Evolutionary conservation across 1,140 invertebrate genomes (phyloP), one percentile per base, ranked within the genome.

Genomic region (Pollicipes pollicipes): DNA sequence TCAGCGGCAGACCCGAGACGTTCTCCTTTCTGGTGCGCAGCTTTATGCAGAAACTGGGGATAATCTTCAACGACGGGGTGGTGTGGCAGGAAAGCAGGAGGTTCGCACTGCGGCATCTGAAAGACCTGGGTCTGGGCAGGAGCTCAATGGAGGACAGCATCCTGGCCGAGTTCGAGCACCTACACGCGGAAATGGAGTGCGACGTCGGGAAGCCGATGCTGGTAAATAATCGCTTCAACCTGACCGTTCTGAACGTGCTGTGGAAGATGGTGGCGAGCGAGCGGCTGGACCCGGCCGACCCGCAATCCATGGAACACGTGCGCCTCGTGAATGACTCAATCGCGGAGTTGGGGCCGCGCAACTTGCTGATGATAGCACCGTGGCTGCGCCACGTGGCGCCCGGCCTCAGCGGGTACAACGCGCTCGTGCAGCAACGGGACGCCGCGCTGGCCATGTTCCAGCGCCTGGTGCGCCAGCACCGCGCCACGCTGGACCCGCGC

Each of bases 121-220:
- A 84, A 31, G 80, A 85, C 29, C 81, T 90, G 16, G 90, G 91
- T 27, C 88, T 90, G 72, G 90, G 90, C 0, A 86, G 87, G 76
- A 82, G 79, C 0, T 78, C 81, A 63, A 90, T 92, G 86, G 86
- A 88, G 74, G 81, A 84, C 10, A 83, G 87, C 69, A 88, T 93
- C 24, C 81, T 84, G 70, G 82, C 84, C 0, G 88, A 92, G 77
- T 27, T 66, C 8, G 28, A 30, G 28, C 24, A 66, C 21, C 70
- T 71, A 0, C n/a, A 26, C 21, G 28, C 8, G 4, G 64, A 66
- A 0, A 37, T 71, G 27, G 63, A 66, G 8, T 26, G 4, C 28
- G 3, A 27, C 24, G 30, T 6, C 10, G 68, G 63, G 10, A 29
- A 32, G 27, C 30, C 69, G 27, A 16, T 73, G 21, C 35, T 31